Base-by-base conservation (phyloP, 2,797 vertebrate genomes). In the Parauchenoglanis ngamensis region DNA sequence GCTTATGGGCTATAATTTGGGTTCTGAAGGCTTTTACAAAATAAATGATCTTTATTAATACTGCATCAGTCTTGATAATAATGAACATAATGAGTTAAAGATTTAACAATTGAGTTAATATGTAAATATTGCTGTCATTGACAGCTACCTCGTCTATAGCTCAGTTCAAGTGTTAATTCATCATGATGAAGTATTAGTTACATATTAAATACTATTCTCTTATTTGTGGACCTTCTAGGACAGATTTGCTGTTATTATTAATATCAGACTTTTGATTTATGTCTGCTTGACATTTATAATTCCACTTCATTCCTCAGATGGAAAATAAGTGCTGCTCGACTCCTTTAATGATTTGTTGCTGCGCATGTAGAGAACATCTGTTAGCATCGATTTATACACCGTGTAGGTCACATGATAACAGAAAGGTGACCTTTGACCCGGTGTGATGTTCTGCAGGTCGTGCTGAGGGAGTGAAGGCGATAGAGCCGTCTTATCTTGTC, bases 401-500 rank as follows among this genome's bases (percentile, higher is more conserved):
- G 46, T 31, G 28, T 44, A 59, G 85, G 82, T 89, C 84, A 90
- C 49, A 75, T 75, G 63, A 46, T 72, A 65, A 77, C 59, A 84
- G 61, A 82, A 87, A 77, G 92, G 90, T 93, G 91, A 94, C 93
- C 90, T 93, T 90, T 92, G 90, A 85, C 91, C 91, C 86, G 63
- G 1, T 25, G 57, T 25, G 49, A 70, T 75, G 76, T 76, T 88
- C 72, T 78, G 59, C 70, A 78, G 67, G 83, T 78, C 81, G 82
- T 80, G 31, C 84, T 61, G n/a, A 70, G 83, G 59, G 40, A 86
- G 65, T 87, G 87, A 92, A 87, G 86, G 85, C 86, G 89, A 91
- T 91, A 90, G 85, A 56, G 82, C 63, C 54, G 40, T 85, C 88
- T 94, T 94, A 94, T 93, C 92, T 93, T 87, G 87, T 92, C 93